A percentile compares a stretch with the other conserved stretches of the same genome.
Conservation (phyloP, 2,113 vertebrate species). For the Rhynchomys soricoides region DNA sequence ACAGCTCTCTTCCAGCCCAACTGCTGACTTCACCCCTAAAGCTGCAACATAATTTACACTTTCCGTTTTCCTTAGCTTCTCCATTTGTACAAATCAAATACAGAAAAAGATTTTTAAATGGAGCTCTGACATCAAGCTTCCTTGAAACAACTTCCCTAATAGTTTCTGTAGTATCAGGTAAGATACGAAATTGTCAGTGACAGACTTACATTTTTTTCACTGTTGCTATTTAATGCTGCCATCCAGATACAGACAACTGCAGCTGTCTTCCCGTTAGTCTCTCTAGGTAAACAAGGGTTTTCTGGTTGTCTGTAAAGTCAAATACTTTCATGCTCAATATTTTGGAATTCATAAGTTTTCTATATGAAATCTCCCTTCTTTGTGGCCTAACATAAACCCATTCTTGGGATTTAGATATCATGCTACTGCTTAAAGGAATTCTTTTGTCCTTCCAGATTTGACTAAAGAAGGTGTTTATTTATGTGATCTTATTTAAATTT, state of each 20-base stretch:
- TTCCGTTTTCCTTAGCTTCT: background rate
- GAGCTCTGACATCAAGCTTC: background rate
- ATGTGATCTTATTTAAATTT: background rate
- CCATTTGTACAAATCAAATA: background rate
- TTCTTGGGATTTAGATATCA: background rate
- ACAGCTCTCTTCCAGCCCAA: background rate
- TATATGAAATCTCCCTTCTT: background rate
- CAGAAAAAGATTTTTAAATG: background rate
- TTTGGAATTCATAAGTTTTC: background rate
- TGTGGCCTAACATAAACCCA: background rate
- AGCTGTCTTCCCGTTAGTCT: background rate
- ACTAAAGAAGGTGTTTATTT: conserved; percentile 11
- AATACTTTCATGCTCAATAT: background rate
- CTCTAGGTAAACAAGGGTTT: background rate
- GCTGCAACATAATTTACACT: background rate
- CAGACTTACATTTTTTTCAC: background rate
- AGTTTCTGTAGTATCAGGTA: background rate
- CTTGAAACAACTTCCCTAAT: background rate
- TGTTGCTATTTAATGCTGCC: background rate
- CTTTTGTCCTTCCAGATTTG: background rate
- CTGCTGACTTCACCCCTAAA: background rate
- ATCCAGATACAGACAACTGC: background rate
- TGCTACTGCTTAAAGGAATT: background rate
- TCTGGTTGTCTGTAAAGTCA: background rate
- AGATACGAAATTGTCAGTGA: background rate